Evolutionary conservation across 2,888 invertebrate species (phyloP).

Genomic region (Mythimna albipuncta): DNA sequence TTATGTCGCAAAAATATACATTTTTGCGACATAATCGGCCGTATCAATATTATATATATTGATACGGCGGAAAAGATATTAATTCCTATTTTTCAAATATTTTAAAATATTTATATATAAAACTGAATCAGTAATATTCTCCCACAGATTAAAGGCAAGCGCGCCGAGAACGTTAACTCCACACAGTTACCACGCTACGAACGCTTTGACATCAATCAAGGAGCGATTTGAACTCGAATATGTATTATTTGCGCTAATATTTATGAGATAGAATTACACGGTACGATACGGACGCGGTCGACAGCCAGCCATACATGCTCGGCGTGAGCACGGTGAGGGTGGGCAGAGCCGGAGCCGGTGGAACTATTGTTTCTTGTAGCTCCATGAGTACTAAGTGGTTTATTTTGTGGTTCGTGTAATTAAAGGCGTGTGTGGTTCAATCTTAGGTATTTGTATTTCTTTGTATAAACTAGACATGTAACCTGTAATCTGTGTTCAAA

Average conservation of each 20-base stretch:
- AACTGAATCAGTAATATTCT: conserved; percentile 3
- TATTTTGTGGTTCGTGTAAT: background rate
- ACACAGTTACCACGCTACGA: conserved; percentile 49
- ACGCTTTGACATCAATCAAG: conserved; percentile 74
- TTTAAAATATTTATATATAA: background rate
- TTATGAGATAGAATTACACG: conserved; percentile 79
- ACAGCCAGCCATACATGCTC: conserved; percentile 45
- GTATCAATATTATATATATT: no score
- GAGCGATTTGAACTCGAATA: conserved; percentile 70
- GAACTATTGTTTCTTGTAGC: conserved; percentile 13
- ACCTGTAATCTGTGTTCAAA: no score
- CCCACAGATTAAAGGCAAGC: conserved; percentile 17
- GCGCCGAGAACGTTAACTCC: conserved; percentile 17
- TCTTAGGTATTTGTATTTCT: background rate
- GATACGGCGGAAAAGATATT: background rate
- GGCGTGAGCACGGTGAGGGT: conserved; percentile 17
- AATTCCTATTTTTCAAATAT: background rate
- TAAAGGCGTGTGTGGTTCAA: background rate
- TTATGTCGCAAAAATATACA: no score
- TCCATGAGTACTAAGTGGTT: background rate
- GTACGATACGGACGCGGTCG: conserved; percentile 66
- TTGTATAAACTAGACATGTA: no score
- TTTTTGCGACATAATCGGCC: no score
- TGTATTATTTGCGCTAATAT: conserved; percentile 77
- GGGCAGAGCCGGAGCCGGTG: conserved; percentile 21